Evolutionary conservation across 2,113 vertebrate genomes (phyloP).

Genomic region (Centropristis striata): DNA sequence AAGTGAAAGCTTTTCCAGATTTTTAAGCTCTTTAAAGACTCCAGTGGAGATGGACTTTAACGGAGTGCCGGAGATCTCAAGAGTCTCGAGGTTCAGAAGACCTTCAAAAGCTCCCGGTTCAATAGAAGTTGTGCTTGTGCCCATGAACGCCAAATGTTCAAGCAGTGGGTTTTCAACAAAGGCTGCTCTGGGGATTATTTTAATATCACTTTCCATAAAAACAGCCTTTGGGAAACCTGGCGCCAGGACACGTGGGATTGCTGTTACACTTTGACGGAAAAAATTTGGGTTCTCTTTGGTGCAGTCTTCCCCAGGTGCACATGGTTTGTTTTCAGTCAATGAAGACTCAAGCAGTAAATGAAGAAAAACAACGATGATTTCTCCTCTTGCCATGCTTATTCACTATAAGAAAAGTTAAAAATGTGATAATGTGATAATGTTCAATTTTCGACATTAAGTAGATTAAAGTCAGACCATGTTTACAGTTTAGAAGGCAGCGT

Average conservation of each 20-base stretch:
- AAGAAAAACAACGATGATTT: constrained; percentile 37
- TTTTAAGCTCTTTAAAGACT: constrained; percentile 81
- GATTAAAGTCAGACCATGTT: neutral
- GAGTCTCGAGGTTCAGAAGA: constrained; percentile 68
- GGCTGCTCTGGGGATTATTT: constrained; percentile 76
- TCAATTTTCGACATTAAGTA: neutral
- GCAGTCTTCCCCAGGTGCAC: constrained; percentile 28
- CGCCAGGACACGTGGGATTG: constrained; percentile 76
- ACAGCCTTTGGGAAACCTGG: constrained; percentile 80
- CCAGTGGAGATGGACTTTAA: constrained; percentile 78
- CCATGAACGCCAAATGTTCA: constrained; percentile 81
- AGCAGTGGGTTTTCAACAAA: constrained; percentile 82
- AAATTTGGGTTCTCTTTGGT: constrained; percentile 70
- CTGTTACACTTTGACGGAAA: constrained; percentile 64
- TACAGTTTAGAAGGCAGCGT: neutral
- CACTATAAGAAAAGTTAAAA: constrained; percentile 45
- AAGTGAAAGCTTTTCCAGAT: constrained; percentile 79
- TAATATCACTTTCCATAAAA: constrained; percentile 82
- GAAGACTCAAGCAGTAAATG: constrained; percentile 51
- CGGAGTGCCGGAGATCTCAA: constrained; percentile 81
- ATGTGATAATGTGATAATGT: neutral
- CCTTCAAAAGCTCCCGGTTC: constrained; percentile 87
- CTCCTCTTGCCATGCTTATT: constrained; percentile 61
- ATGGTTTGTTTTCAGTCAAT: constrained; percentile 11
- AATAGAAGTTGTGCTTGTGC: constrained; percentile 73